Evolutionary conservation across 2,888 invertebrate species (phyloP).

Genomic region (Anodontia alba): DNA sequence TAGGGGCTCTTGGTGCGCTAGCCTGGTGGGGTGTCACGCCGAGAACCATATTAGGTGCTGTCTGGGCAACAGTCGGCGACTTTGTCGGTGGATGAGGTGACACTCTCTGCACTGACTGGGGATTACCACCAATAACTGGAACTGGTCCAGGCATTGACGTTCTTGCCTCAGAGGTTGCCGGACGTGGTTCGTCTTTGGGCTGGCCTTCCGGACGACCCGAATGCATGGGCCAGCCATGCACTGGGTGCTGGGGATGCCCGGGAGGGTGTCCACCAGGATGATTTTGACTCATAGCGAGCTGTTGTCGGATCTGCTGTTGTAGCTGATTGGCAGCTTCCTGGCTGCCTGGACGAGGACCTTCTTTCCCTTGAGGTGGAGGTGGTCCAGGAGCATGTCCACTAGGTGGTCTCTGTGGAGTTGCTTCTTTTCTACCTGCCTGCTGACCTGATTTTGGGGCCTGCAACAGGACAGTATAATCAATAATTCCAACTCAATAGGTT

Average conservation of each 20-base stretch:
- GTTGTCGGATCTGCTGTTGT: constrained; percentile 57
- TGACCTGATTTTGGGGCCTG: background rate
- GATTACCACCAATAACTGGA: constrained; percentile 54
- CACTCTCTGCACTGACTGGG: constrained; percentile 59
- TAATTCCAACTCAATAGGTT: too few species aligned
- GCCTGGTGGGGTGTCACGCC: constrained; percentile 58
- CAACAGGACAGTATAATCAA: too few species aligned
- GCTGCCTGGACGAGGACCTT: constrained; percentile 55
- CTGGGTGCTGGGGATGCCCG: constrained; percentile 42
- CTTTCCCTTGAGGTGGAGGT: constrained; percentile 26
- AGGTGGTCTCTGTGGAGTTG: constrained; percentile 38
- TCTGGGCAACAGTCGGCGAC: constrained; percentile 70
- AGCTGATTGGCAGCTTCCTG: constrained; percentile 62
- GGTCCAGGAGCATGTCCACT: constrained; percentile 22
- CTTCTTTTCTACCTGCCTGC: constrained; percentile 32
- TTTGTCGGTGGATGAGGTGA: constrained; percentile 68
- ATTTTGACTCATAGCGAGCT: constrained; percentile 45
- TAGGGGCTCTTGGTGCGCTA: constrained; percentile 57
- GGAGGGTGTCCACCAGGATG: constrained; percentile 50
- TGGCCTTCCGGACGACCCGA: constrained; percentile 47
- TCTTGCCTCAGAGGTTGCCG: constrained; percentile 39
- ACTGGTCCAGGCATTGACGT: constrained; percentile 62
- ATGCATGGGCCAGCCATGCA: constrained; percentile 50
- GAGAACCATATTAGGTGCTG: constrained; percentile 66
- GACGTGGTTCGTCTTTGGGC: constrained; percentile 35